Conservation (phyloP, 2,113 vertebrate species). For the Suricata suricatta region DNA sequence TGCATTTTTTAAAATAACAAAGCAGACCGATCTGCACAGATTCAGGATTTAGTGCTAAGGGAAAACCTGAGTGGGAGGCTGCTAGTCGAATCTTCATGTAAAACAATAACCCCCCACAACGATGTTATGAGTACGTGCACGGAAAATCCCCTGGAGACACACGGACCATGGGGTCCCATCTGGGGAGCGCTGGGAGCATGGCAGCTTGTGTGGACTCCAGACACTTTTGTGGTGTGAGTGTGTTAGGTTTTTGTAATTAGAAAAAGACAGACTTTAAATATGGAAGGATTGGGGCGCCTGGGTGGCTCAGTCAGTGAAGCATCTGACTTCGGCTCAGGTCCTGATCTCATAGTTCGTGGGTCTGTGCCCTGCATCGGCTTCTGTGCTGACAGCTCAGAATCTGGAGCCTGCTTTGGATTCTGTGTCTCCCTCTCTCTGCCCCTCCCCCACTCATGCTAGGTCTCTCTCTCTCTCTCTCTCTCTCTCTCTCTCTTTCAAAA, state of each 20-base stretch:
- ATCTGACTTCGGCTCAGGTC: no score
- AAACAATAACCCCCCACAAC: background rate
- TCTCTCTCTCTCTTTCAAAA: no score
- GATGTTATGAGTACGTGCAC: background rate
- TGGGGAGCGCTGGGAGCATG: background rate
- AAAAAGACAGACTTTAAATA: background rate
- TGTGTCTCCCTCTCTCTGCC: no score
- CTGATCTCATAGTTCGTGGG: no score
- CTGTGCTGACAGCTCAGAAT: no score
- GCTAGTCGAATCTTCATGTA: background rate
- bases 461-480: no score
- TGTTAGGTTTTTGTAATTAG: background rate
- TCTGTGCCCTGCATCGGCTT: accelerated
- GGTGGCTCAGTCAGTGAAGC: no score
- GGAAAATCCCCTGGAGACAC: background rate
- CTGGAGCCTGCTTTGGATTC: no score
- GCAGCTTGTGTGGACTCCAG: background rate
- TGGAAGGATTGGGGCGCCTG: background rate
- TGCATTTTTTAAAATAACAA: background rate
- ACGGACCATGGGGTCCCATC: background rate
- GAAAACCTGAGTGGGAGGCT: background rate
- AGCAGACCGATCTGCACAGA: background rate
- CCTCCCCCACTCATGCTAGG: no score
- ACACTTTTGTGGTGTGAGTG: background rate
- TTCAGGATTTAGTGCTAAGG: background rate